These are phyloP conservation scores for Alsophila aescularia DNA, from an alignment of 2,888 invertebrate species.

Conservation along the genomic window DNA sequence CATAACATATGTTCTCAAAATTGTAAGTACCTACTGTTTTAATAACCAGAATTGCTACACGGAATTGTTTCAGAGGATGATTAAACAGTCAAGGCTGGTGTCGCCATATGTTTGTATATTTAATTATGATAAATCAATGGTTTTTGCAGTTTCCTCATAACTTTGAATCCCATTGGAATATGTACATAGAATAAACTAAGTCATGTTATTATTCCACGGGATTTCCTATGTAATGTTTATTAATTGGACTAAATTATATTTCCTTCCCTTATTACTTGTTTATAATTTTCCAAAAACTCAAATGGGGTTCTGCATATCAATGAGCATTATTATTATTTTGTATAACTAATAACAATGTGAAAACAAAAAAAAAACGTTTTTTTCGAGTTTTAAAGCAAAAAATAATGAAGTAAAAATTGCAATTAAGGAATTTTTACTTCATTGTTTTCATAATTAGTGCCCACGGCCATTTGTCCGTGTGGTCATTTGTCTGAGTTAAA, in stretches of 20 bases:
- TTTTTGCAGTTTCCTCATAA: slow-evolving; percentile 25
- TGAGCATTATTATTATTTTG: too few relatives aligned
- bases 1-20: neutral
- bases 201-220: neutral
- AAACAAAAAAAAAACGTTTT: too few relatives aligned
- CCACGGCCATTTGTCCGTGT: too few relatives aligned
- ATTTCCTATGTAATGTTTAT: neutral
- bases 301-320: too few relatives aligned
- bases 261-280: too few relatives aligned
- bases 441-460: too few relatives aligned
- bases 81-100: slow-evolving; percentile 14
- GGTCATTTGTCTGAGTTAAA: too few relatives aligned
- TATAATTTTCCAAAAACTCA: too few relatives aligned
- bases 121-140: slow-evolving; percentile 3
- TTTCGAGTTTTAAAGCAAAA: too few relatives aligned
- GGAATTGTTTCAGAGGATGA: slow-evolving; percentile 20
- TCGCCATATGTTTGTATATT: slow-evolving; percentile 14
- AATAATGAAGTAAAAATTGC: too few relatives aligned
- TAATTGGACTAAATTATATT: neutral
- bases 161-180: neutral
- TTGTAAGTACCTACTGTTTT: neutral
- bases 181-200: neutral
- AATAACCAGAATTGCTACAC: neutral
- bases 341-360: too few relatives aligned
- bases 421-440: too few relatives aligned